A percentile compares a stretch with the other conserved stretches of the same genome.
phyloP scores from a whole-genome alignment of 1,140 invertebrate genomes.

The Hycleus phaleratus region DNA sequence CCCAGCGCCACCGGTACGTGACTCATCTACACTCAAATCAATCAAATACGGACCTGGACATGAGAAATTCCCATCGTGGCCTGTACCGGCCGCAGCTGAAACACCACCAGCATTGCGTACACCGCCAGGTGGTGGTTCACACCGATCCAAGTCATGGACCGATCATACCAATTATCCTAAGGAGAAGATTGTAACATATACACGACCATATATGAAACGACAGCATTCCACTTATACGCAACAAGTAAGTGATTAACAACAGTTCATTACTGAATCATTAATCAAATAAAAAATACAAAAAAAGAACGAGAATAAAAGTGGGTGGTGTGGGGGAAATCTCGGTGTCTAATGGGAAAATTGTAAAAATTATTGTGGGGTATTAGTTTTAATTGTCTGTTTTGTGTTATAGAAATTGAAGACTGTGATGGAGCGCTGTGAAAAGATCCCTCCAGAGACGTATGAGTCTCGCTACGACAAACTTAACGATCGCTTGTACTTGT shows the following conservation, averaged over 20 bases:
- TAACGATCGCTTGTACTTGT: constrained; percentile 46
- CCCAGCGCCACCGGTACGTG: constrained; percentile 56
- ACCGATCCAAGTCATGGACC: constrained; percentile 65
- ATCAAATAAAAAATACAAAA: neutral
- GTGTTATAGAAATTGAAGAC: constrained; percentile 56
- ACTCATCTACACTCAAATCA: constrained; percentile 59
- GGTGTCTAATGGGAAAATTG: neutral
- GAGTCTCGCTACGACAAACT: constrained; percentile 45
- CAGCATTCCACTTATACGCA: constrained; percentile 57
- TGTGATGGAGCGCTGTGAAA: constrained; percentile 67
- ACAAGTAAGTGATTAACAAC: constrained; percentile 44
- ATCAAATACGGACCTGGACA: constrained; percentile 65
- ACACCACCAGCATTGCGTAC: constrained; percentile 44
- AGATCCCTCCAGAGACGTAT: constrained; percentile 57
- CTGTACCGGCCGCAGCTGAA: constrained; percentile 49
- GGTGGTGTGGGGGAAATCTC: too few relatives aligned
- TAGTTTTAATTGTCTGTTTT: constrained; percentile 5
- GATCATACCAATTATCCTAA: constrained; percentile 68
- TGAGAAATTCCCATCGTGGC: constrained; percentile 78
- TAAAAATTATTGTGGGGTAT: neutral
- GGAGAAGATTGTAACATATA: constrained; percentile 57
- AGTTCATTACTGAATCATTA: constrained; percentile 2
- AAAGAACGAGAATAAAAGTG: too few relatives aligned
- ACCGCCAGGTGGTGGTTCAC: constrained; percentile 47
- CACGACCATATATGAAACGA: constrained; percentile 60